A percentile compares a stretch with the other conserved stretches of the same genome.
Conservation (phyloP, 2,888 invertebrate genomes). For the Leptopilina syphax region DNA sequence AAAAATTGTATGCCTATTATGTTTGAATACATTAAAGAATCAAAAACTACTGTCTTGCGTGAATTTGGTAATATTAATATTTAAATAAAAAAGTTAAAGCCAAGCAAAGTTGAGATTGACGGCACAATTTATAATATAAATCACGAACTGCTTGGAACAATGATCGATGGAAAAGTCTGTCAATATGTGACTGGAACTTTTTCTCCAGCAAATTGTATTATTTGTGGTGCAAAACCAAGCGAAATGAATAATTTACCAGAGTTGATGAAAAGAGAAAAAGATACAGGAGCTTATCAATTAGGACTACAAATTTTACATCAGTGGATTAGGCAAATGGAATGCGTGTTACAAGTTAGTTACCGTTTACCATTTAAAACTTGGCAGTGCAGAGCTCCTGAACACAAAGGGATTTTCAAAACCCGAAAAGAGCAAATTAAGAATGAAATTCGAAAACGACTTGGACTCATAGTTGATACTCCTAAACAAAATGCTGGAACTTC, state of each 20-base stretch:
- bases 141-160: background rate
- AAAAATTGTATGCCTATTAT: background rate
- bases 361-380: background rate
- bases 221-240: too few species aligned
- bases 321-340: background rate
- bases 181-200: background rate
- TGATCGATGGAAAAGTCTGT: background rate
- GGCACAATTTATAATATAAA: background rate
- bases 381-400: background rate
- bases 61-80: background rate
- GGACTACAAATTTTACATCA: background rate
- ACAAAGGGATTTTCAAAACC: background rate
- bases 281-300: background rate
- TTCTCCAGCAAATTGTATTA: background rate
- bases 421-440: background rate
- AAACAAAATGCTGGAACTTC: background rate
- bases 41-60: background rate
- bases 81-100: background rate
- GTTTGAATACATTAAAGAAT: background rate
- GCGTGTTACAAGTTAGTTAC: background rate
- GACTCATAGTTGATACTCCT: background rate
- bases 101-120: background rate
- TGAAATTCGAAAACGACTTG: too few species aligned
- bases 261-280: background rate
- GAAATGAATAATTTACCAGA: background rate